Conservation (phyloP, 2,113 vertebrate species). For the Eublepharis macularius region DNA sequence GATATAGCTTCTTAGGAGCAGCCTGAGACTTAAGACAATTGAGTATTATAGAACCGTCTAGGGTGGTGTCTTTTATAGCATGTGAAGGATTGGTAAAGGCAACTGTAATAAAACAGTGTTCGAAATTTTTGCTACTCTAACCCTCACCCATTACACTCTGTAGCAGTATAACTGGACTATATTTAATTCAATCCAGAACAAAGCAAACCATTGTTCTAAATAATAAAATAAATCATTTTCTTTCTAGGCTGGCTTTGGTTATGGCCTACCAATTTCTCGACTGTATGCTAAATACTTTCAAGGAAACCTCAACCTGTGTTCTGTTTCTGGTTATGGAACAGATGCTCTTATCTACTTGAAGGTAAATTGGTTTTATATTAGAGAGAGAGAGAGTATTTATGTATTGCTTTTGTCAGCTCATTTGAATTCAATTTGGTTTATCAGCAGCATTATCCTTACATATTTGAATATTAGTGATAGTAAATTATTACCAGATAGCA, state of each 20-base stretch:
- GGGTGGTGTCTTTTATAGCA: background rate
- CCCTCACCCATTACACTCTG: background rate
- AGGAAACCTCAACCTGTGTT: slow-evolving; percentile 95
- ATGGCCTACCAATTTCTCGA: slow-evolving; percentile 96
- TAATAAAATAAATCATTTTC: background rate
- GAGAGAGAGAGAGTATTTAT: too few relatives aligned
- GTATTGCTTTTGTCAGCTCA: background rate
- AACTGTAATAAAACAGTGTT: background rate
- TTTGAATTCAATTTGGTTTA: background rate
- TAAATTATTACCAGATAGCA: background rate
- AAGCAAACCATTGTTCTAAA: background rate
- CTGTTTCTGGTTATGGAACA: slow-evolving; percentile 94
- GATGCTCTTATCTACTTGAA: slow-evolving; percentile 96
- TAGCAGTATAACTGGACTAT: background rate
- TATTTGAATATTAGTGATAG: background rate
- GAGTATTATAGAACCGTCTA: background rate
- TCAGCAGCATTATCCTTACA: background rate
- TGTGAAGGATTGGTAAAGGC: background rate
- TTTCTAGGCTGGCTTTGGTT: slow-evolving; percentile 94
- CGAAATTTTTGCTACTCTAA: background rate
- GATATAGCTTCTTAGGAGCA: background rate
- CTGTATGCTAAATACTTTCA: slow-evolving; percentile 98
- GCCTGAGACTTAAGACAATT: background rate
- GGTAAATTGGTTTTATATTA: slow-evolving; percentile 71
- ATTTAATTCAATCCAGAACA: background rate